Percentiles rank a stretch among this genome's conserved stretches.
Conservation (phyloP, 2,113 vertebrate genomes). For the Vombatus ursinus region DNA sequence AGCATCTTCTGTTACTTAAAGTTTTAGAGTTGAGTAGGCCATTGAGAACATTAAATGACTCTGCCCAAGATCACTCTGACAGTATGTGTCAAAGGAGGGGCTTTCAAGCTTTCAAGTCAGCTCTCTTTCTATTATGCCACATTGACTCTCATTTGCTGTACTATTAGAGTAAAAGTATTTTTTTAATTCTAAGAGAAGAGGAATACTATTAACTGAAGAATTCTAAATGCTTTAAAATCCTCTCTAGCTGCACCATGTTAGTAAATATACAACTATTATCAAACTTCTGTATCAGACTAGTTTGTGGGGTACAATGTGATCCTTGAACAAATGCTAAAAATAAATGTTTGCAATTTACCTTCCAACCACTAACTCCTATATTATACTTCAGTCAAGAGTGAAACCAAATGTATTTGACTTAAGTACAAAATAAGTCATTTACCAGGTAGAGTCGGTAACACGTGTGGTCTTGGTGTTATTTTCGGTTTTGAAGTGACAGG, state of each 20-base stretch:
- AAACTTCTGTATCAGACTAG: not conserved
- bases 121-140: not conserved
- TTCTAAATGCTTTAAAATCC: not conserved
- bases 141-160: not conserved
- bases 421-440: constrained; percentile 72
- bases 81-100: not conserved
- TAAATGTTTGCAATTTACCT: not conserved
- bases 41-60: not conserved
- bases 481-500: constrained; percentile 71
- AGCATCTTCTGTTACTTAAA: not conserved
- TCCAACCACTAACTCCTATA: not conserved
- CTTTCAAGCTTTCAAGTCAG: not conserved
- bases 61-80: not conserved
- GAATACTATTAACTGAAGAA: not conserved
- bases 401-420: constrained; percentile 12
- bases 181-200: constrained; percentile 42
- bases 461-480: constrained; percentile 71
- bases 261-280: not conserved
- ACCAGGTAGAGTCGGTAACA: constrained; percentile 78
- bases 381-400: not conserved
- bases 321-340: not conserved
- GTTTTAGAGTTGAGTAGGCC: not conserved
- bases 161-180: not conserved
- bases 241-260: not conserved
- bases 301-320: not conserved